These are phyloP conservation scores for Zeuzera pyrina DNA, from an alignment of 2,888 invertebrate species.

Conservation along the genomic window DNA sequence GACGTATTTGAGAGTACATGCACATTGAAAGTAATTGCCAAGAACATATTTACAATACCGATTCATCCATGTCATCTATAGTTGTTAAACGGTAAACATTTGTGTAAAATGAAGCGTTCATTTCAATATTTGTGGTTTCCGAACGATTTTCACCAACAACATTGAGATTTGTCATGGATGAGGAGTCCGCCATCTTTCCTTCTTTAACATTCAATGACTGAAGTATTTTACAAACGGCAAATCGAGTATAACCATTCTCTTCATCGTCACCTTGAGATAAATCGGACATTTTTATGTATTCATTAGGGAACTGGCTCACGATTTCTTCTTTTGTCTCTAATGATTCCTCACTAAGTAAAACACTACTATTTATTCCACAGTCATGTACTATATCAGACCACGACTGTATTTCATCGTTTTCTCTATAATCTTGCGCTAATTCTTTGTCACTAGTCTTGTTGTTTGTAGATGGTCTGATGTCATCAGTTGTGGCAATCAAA, in stretches of 20 bases:
- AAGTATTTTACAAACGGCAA: constrained; percentile 50
- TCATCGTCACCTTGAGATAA: constrained; percentile 30
- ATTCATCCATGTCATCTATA: constrained; percentile 32
- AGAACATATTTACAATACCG: constrained; percentile 32
- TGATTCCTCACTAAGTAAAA: constrained; percentile 29
- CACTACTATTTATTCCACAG: constrained; percentile 31
- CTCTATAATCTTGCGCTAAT: too few relatives aligned
- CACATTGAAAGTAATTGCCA: too few relatives aligned
- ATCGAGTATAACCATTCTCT: constrained; percentile 41
- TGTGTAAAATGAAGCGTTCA: constrained; percentile 26
- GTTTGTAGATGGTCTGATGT: constrained; percentile 5
- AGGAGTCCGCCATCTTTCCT: constrained; percentile 45
- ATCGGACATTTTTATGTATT: constrained; percentile 24
- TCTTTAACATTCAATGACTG: constrained; percentile 39
- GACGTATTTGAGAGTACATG: too few relatives aligned
- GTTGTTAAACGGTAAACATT: constrained; percentile 47
- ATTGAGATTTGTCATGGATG: constrained; percentile 44
- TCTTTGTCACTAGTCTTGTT: background rate
- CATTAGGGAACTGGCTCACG: constrained; percentile 36
- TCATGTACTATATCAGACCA: constrained; percentile 50
- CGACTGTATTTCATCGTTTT: constrained; percentile 23
- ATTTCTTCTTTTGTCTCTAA: constrained; percentile 29
- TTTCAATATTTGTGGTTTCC: constrained; percentile 17
- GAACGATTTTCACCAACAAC: constrained; percentile 21
- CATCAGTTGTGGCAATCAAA: constrained; percentile 15